phyloP scores from a whole-genome alignment of 2,113 vertebrate genomes.

The Cariama cristata region DNA sequence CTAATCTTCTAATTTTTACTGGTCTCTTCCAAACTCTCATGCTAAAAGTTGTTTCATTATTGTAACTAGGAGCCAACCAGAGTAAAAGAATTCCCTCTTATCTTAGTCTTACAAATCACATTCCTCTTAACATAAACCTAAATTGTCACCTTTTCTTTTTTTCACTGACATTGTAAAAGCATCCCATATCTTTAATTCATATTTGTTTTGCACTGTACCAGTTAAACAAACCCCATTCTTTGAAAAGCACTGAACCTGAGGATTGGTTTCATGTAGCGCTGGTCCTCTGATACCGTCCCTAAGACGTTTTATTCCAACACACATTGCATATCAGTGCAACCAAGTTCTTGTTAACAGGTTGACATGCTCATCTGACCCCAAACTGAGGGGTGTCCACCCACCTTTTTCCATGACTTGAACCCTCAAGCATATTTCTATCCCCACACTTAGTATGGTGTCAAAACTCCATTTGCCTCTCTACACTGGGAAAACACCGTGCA shows the following conservation, averaged over 20 bases:
- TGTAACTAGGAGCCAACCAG: not conserved
- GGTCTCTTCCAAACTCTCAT: not conserved
- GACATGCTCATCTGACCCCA: not conserved
- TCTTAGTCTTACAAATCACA: not conserved
- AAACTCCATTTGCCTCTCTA: not conserved
- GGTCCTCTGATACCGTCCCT: not conserved
- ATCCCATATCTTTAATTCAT: not conserved
- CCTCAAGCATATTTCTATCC: not conserved
- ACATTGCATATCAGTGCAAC: not conserved
- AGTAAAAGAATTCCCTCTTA: not conserved
- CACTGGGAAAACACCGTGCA: not conserved
- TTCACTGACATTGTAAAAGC: not conserved
- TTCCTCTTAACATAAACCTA: not conserved
- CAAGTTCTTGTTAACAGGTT: not conserved
- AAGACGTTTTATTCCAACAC: not conserved
- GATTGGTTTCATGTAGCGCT: not conserved
- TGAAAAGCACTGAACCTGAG: not conserved
- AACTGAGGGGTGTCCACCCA: not conserved
- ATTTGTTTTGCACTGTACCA: not conserved
- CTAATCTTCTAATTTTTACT: not conserved
- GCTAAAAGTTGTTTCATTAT: not conserved
- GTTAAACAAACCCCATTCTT: not conserved
- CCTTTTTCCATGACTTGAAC: not conserved
- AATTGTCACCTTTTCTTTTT: not conserved
- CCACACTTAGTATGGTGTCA: not conserved